phyloP scores from a whole-genome alignment of 2,888 invertebrate genomes.

The Rhodophaea formosa region DNA sequence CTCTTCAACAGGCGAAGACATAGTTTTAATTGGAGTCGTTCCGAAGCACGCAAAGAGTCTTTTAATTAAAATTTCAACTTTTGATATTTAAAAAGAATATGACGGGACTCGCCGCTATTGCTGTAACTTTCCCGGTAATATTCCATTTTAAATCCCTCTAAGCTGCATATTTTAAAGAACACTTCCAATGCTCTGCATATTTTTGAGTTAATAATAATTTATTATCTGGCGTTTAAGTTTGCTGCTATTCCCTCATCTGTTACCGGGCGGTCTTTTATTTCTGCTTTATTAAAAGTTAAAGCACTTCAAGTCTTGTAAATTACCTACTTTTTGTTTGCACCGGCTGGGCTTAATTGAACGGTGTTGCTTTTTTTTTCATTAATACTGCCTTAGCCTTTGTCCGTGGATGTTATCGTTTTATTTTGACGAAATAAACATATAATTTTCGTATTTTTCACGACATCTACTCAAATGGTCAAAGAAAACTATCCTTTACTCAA shows the following conservation, averaged over 20 bases:
- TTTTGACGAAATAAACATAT: no score
- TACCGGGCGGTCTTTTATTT: slow-evolving; percentile 4
- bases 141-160: slow-evolving; percentile 33
- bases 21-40: slow-evolving; percentile 77
- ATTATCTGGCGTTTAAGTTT: slow-evolving; percentile 19
- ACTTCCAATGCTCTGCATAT: slow-evolving; percentile 29
- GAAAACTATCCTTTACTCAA: no score
- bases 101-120: slow-evolving; percentile 44
- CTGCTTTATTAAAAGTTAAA: slow-evolving; percentile 9
- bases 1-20: slow-evolving; percentile 61
- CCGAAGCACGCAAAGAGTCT: slow-evolving; percentile 63
- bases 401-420: no score
- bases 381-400: no score
- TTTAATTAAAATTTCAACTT: slow-evolving; percentile 73
- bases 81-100: slow-evolving; percentile 62
- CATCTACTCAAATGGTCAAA: no score
- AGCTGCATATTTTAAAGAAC: slow-evolving; percentile 33
- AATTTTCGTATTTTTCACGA: no score
- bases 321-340: neutral
- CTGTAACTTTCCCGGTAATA: slow-evolving; percentile 43
- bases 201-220: slow-evolving; percentile 25
- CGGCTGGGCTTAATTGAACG: neutral
- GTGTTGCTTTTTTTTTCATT: neutral
- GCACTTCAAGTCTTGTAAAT: slow-evolving; percentile 1
- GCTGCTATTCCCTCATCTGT: slow-evolving; percentile 4